A percentile compares a stretch with the other conserved stretches of the same genome.
Evolutionary conservation across 2,113 vertebrate genomes (phyloP).

Genomic region (Prinia subflava): DNA sequence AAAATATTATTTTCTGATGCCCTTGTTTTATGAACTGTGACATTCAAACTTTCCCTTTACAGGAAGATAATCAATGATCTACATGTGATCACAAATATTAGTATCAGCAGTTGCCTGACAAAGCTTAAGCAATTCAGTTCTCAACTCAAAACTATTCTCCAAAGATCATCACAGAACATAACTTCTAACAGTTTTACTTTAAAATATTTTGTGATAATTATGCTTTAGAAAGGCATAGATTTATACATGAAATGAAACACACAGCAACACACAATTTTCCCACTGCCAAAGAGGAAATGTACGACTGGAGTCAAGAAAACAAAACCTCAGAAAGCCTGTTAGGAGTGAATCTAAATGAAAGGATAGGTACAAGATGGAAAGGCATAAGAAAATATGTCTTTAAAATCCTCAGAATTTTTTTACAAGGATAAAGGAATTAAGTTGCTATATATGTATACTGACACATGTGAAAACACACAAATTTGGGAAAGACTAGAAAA

Average conservation of each 20-base stretch:
- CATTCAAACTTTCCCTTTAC: background rate
- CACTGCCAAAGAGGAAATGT: background rate
- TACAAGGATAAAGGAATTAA: background rate
- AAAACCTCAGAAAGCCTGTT: background rate
- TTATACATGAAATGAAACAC: background rate
- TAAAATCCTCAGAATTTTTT: background rate
- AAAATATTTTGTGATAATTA: background rate
- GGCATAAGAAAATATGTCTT: background rate
- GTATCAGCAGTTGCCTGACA: background rate
- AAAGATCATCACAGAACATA: background rate
- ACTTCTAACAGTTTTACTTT: background rate
- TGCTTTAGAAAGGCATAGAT: background rate
- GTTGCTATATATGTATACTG: background rate
- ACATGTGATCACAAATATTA: background rate
- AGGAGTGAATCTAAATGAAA: background rate
- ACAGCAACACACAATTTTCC: background rate
- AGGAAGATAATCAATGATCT: background rate
- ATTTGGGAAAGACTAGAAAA: background rate
- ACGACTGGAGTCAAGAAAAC: background rate
- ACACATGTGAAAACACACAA: background rate
- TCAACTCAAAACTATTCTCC: background rate
- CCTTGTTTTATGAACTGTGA: background rate
- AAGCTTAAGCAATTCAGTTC: background rate
- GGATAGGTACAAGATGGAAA: background rate
- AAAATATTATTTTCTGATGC: background rate